Evolutionary conservation across 1,140 invertebrate genomes (phyloP).

Genomic region (Andricus grossulariae): DNA sequence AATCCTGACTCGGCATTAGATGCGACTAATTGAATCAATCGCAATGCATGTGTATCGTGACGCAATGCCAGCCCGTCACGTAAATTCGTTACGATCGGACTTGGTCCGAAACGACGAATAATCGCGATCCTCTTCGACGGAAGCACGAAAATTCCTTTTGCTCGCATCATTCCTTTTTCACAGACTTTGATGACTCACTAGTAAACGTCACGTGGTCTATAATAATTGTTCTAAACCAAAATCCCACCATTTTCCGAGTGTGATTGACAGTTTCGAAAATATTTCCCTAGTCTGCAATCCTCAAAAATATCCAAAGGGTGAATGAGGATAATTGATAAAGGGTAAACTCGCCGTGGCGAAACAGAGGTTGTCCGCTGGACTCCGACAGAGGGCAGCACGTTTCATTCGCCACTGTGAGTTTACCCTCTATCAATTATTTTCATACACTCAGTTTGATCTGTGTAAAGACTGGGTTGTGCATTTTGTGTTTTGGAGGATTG

Average conservation of each 20-base stretch:
- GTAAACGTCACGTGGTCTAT: conserved; percentile 12
- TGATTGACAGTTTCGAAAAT: too few relatives aligned
- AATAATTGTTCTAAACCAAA: neutral
- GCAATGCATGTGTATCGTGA: conserved; percentile 22
- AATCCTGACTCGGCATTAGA: conserved; percentile 26
- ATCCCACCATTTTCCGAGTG: neutral
- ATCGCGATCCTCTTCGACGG: conserved; percentile 27
- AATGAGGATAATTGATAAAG: too few relatives aligned
- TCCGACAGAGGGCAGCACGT: too few relatives aligned
- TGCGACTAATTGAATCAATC: conserved; percentile 25
- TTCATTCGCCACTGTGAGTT: too few relatives aligned
- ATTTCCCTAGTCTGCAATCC: too few relatives aligned
- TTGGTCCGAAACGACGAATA: conserved; percentile 22
- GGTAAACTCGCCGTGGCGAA: too few relatives aligned
- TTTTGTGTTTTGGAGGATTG: neutral
- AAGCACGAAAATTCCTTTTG: conserved; percentile 28
- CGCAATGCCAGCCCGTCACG: conserved; percentile 12
- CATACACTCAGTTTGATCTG: too few relatives aligned
- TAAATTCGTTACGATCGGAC: conserved; percentile 25
- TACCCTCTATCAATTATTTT: too few relatives aligned
- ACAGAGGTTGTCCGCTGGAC: too few relatives aligned
- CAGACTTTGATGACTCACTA: conserved; percentile 20
- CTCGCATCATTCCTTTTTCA: conserved; percentile 3
- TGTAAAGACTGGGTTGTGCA: too few relatives aligned
- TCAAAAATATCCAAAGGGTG: too few relatives aligned